These are phyloP conservation scores for Acrobasis repandana DNA, from an alignment of 2,888 invertebrate species.

Conservation along the genomic window DNA sequence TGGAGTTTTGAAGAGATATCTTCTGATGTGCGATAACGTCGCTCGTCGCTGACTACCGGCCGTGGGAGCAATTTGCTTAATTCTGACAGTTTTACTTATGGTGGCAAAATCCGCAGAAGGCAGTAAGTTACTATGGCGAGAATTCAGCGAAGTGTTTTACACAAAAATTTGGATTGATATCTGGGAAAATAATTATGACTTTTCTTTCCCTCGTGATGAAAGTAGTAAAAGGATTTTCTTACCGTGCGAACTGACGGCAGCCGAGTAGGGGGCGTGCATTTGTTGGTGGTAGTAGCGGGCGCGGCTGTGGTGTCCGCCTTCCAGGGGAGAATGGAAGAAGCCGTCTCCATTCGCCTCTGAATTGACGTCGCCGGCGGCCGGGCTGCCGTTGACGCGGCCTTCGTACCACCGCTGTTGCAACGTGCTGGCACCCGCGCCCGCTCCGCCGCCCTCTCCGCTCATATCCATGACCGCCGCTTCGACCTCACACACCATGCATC, in stretches of 20 bases:
- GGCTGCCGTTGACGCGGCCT: constrained; percentile 80
- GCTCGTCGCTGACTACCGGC: constrained; percentile 58
- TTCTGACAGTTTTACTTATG: constrained; percentile 59
- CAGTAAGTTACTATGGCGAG: constrained; percentile 53
- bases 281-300: constrained; percentile 83
- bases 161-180: constrained; percentile 7
- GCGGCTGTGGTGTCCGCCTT: constrained; percentile 80
- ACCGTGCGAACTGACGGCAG: constrained; percentile 81
- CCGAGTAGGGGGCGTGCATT: constrained; percentile 81
- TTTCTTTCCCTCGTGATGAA: constrained; percentile 13
- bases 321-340: constrained; percentile 82
- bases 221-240: constrained; percentile 39
- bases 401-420: constrained; percentile 83
- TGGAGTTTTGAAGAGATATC: constrained; percentile 74
- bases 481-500: constrained; percentile 82
- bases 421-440: constrained; percentile 67
- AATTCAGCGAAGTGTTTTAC: constrained; percentile 16
- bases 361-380: constrained; percentile 73
- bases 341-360: constrained; percentile 79
- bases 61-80: constrained; percentile 65
- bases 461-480: constrained; percentile 77
- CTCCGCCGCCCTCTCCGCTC: constrained; percentile 75
- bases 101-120: constrained; percentile 50
- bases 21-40: constrained; percentile 72
- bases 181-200: background rate